Evolutionary conservation across 2,888 invertebrate species (phyloP), one percentile per base, ranked within the genome.

Genomic region (Rotaria socialis): DNA sequence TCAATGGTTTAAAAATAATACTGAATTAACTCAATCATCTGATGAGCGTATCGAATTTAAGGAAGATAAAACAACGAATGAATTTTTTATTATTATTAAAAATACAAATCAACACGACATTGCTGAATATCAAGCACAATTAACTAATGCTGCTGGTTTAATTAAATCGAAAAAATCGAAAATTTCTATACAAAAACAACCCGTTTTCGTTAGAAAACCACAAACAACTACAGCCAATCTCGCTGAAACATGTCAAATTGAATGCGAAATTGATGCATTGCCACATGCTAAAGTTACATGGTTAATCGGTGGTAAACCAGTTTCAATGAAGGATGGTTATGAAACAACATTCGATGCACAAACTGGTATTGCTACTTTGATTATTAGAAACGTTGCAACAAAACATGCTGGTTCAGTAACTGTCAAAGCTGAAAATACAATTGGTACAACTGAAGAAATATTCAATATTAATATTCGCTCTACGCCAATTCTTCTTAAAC

Each of bases 1-100:
- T 85, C 89, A 88, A 27, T 91, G 91, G 91, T 89, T 89, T 87
- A 90, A 90, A 88, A 89, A 90, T 86, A 90, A 90, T n/a, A 87
- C 89, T 67, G 89, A 90, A 87, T 88, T 91, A 8, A 87, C 88
- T 19, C 89, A 90, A 22, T n/a, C 67, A 35, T 14, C 43, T 2
- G 75, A 74, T 50, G 86, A 86, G 6, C 56, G 14, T n/a, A 75
- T 85, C 35, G 55, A 85, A 86, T 50, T 85, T 35, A 50, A 55
- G n/a, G 85, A 86, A 52, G 24, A 58, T 58, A 85, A 75, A 19
- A 41, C 60, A 35, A 86, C 86, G 19, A 50, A 55, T 43, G 58
- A 56, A 60, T 85, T 75, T 35, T 50, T 84, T 19, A 50, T 86
- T 14, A 60, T 85, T 22, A 85, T 86, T n/a, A 86, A 86, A 60